Evolutionary conservation across 2,888 invertebrate species (phyloP).

Genomic region (Monoplex corrugatus): DNA sequence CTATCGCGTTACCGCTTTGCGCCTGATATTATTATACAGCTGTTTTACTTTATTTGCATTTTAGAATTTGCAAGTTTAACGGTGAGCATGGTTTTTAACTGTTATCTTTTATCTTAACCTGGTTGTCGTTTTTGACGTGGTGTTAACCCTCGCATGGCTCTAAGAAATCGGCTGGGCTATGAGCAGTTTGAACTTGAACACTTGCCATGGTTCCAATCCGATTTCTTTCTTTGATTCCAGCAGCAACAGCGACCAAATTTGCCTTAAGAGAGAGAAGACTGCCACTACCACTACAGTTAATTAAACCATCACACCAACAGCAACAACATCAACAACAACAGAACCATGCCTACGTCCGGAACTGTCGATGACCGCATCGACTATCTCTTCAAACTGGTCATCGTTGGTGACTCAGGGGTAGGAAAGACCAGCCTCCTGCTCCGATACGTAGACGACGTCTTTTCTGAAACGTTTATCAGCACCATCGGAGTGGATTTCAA

Average conservation of each 20-base stretch:
- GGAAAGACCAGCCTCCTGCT: conserved; percentile 53
- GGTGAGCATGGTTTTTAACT: too few species aligned
- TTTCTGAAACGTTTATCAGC: conserved; percentile 48
- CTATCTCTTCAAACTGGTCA: conserved; percentile 51
- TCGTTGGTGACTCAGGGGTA: conserved; percentile 50
- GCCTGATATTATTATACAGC: too few species aligned
- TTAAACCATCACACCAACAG: not conserved
- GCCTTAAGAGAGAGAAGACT: not conserved
- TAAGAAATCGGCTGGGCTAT: too few species aligned
- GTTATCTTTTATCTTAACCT: too few species aligned
- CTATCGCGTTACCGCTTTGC: too few species aligned
- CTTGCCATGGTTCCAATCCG: not conserved
- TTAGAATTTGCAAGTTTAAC: too few species aligned
- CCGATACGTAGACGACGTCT: conserved; percentile 48
- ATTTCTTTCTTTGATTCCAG: too few species aligned
- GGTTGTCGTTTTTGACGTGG: too few species aligned
- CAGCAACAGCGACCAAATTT: too few species aligned
- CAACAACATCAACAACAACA: not conserved
- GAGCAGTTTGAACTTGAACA: not conserved
- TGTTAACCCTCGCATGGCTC: too few species aligned
- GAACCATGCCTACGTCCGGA: not conserved
- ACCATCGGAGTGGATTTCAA: conserved; percentile 57
- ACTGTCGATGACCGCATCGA: conserved; percentile 54
- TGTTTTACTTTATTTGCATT: too few species aligned
- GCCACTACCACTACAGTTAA: not conserved